Evolutionary conservation across 2,888 invertebrate genomes (phyloP).

Genomic region (Acleris emargana): DNA sequence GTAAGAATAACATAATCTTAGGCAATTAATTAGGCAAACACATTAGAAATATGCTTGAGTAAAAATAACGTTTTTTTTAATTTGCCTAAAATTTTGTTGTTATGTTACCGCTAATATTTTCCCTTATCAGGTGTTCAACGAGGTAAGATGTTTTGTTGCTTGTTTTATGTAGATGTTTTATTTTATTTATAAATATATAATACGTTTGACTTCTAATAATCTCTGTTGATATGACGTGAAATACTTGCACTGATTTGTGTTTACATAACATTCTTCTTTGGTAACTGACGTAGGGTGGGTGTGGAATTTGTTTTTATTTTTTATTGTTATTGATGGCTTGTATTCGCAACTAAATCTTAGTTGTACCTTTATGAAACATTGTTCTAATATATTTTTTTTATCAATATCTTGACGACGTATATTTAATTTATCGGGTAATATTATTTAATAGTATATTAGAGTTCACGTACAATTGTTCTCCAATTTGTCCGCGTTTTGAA

Average conservation of each 20-base stretch:
- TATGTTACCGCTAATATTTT: slow-evolving; percentile 51
- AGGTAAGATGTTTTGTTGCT: slow-evolving; percentile 75
- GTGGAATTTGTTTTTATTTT: slow-evolving; percentile 8
- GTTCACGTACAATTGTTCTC: slow-evolving; percentile 10
- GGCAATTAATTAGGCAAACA: neutral
- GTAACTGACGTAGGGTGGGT: slow-evolving; percentile 16
- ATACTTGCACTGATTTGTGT: slow-evolving; percentile 34
- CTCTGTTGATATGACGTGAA: slow-evolving; percentile 32
- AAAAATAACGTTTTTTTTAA: slow-evolving; percentile 3
- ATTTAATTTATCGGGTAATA: slow-evolving; percentile 18
- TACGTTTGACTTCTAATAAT: slow-evolving; percentile 46
- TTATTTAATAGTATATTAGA: slow-evolving; percentile 10
- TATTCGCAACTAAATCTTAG: slow-evolving; percentile 10
- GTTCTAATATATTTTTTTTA: slow-evolving; percentile 17
- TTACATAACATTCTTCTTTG: slow-evolving; percentile 16
- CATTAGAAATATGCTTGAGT: neutral
- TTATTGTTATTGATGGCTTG: slow-evolving; percentile 13
- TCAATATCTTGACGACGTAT: neutral
- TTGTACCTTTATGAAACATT: slow-evolving; percentile 17
- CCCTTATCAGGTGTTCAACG: slow-evolving; percentile 71
- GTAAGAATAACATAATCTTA: slow-evolving; percentile 21
- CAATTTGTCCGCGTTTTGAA: slow-evolving; percentile 23
- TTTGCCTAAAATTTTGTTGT: slow-evolving; percentile 31
- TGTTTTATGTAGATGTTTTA: slow-evolving; percentile 61
- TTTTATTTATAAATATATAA: slow-evolving; percentile 49